phyloP scores from a whole-genome alignment of 2,797 vertebrate genomes.

The Diglossa cyanea region DNA sequence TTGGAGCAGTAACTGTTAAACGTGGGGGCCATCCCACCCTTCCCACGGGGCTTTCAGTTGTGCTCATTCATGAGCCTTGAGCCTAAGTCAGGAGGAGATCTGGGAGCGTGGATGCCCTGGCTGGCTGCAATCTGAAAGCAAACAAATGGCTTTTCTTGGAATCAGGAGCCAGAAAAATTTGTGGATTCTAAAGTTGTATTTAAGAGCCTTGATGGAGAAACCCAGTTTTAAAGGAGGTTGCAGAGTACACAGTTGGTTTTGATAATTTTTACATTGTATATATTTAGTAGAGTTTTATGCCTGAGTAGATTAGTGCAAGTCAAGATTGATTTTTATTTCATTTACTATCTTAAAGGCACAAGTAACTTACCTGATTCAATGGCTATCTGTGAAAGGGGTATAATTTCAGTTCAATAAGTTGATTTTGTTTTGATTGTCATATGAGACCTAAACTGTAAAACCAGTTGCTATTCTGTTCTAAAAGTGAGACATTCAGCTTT shows the following conservation, averaged over 20 bases:
- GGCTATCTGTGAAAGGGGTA: not conserved
- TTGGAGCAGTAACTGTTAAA: slow-evolving; percentile 26
- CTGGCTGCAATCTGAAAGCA: not conserved
- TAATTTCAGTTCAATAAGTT: not conserved
- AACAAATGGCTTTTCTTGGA: not conserved
- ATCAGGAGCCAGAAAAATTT: not conserved
- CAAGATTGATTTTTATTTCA: not conserved
- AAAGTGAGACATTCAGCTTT: not conserved
- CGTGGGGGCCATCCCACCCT: not conserved
- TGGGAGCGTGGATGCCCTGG: not conserved
- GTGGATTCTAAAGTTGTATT: not conserved
- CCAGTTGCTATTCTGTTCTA: not conserved
- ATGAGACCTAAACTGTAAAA: not conserved
- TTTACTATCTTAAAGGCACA: not conserved
- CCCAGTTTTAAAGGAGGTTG: not conserved
- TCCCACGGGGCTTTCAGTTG: not conserved
- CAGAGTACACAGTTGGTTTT: not conserved
- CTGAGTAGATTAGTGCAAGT: not conserved
- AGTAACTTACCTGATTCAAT: not conserved
- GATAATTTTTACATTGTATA: not conserved
- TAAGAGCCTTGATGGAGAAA: not conserved
- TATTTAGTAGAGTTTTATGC: not conserved
- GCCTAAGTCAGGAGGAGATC: not conserved
- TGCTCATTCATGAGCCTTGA: slow-evolving; percentile 5
- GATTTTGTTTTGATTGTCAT: not conserved